A percentile compares a stretch with the other conserved stretches of the same genome.
Evolutionary conservation across 2,797 vertebrate genomes (phyloP).

Genomic region (Neosilurus hyrtlii): DNA sequence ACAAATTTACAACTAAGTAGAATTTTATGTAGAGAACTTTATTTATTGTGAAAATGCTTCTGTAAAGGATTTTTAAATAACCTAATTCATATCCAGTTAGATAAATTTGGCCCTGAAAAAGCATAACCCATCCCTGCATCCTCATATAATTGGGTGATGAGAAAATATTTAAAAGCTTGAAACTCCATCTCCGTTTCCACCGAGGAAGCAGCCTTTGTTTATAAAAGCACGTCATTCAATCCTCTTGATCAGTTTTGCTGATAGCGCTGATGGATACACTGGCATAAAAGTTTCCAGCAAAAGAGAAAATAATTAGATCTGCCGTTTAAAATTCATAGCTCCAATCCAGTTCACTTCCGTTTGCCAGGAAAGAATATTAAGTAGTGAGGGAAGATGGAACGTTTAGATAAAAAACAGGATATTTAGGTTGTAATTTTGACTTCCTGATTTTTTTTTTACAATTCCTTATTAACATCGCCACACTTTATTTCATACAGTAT

Average conservation of each 20-base stretch:
- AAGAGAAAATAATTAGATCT: slow-evolving; percentile 16
- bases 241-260: slow-evolving; percentile 29
- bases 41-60: not conserved
- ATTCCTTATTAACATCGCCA: not conserved
- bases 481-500: not conserved
- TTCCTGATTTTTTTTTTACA: not conserved
- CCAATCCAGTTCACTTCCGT: not conserved
- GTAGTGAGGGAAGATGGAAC: not conserved
- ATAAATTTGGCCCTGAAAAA: not conserved
- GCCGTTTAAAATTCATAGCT: slow-evolving; percentile 7
- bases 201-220: slow-evolving; percentile 6
- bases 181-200: not conserved
- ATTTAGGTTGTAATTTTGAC: not conserved
- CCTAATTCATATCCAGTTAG: not conserved
- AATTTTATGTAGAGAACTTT: not conserved
- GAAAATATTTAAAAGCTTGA: not conserved
- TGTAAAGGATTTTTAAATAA: too few species aligned
- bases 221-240: slow-evolving; percentile 22
- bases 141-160: not conserved
- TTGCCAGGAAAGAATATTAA: not conserved
- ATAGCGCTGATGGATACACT: slow-evolving; percentile 36
- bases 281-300: not conserved
- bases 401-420: not conserved
- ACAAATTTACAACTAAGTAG: not conserved
- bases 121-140: not conserved